phyloP scores from a whole-genome alignment of 2,888 invertebrate genomes.

The Tetanocera ferruginea region DNA sequence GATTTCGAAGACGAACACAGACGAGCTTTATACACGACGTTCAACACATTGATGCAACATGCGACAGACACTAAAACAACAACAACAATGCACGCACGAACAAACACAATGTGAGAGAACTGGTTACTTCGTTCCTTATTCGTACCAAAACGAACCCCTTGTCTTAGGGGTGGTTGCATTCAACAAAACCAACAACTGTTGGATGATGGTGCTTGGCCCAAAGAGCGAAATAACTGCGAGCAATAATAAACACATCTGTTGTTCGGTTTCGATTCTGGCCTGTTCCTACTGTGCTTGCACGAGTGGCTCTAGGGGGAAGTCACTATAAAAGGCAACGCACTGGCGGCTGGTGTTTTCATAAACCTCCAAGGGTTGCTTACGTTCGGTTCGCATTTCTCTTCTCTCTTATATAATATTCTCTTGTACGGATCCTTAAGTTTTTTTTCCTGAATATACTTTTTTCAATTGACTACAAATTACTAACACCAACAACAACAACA shows the following conservation, averaged over 20 bases:
- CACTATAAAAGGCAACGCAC: conserved; percentile 67
- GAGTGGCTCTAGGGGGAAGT: conserved; percentile 37
- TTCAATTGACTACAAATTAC: conserved; percentile 36
- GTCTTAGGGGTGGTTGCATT: neutral
- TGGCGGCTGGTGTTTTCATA: conserved; percentile 68
- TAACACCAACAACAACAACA: conserved; percentile 48
- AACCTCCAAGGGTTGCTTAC: conserved; percentile 71
- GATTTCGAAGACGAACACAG: conserved; percentile 44
- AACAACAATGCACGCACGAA: conserved; percentile 18
- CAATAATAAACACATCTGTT: conserved; percentile 7
- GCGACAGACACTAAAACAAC: neutral
- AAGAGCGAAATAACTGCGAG: neutral
- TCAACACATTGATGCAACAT: neutral
- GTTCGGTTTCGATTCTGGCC: conserved; percentile 31
- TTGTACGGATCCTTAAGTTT: conserved; percentile 66
- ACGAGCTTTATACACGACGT: neutral
- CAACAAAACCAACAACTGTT: neutral
- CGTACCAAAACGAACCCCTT: conserved; percentile 11
- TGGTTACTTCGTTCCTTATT: neutral
- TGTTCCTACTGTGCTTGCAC: conserved; percentile 42
- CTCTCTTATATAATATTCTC: conserved; percentile 70
- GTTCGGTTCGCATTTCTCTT: conserved; percentile 71
- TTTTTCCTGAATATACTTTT: conserved; percentile 63
- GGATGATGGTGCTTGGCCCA: neutral
- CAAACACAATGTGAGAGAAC: conserved; percentile 15